phyloP scores from a whole-genome alignment of 1,140 invertebrate species.

The honey bee (Apis mellifera) region DNA sequence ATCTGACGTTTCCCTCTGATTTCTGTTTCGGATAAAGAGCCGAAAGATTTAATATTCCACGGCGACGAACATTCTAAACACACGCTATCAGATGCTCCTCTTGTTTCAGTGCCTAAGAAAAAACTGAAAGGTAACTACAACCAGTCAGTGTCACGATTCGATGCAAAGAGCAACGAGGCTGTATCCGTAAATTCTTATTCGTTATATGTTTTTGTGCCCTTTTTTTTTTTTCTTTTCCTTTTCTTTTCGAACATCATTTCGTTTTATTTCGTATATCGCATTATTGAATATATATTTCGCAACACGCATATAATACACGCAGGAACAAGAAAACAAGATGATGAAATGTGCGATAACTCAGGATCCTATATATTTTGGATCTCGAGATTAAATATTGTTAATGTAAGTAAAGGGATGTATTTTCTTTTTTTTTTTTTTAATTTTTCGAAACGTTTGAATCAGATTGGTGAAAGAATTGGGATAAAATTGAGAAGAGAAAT shows the following conservation, averaged over 20 bases:
- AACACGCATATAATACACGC: too few relatives aligned
- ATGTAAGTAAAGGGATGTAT: too few relatives aligned
- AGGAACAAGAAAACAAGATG: too few relatives aligned
- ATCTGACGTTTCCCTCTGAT: background rate
- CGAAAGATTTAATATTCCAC: background rate
- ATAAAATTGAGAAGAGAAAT: too few relatives aligned
- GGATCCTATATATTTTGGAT: too few relatives aligned
- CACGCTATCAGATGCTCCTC: constrained; percentile 11
- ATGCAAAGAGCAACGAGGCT: constrained; percentile 56
- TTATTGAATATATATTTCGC: background rate
- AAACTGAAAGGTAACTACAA: constrained; percentile 9
- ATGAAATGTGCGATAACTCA: too few relatives aligned
- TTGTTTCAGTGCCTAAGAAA: constrained; percentile 21
- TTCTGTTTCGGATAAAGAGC: background rate
- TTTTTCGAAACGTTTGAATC: too few relatives aligned
- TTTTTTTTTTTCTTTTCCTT: constrained; percentile 56
- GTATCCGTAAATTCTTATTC: constrained; percentile 54
- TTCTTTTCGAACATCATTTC: constrained; percentile 44
- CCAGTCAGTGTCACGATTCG: constrained; percentile 3
- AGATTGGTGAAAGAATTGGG: too few relatives aligned
- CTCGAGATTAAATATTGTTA: too few relatives aligned
- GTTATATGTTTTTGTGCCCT: constrained; percentile 60
- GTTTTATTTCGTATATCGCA: constrained; percentile 31
- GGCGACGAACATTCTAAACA: background rate
- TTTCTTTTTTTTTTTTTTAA: too few relatives aligned